Evolutionary conservation across 2,797 vertebrate species (phyloP).

Genomic region (Enteromius paludinosus): DNA sequence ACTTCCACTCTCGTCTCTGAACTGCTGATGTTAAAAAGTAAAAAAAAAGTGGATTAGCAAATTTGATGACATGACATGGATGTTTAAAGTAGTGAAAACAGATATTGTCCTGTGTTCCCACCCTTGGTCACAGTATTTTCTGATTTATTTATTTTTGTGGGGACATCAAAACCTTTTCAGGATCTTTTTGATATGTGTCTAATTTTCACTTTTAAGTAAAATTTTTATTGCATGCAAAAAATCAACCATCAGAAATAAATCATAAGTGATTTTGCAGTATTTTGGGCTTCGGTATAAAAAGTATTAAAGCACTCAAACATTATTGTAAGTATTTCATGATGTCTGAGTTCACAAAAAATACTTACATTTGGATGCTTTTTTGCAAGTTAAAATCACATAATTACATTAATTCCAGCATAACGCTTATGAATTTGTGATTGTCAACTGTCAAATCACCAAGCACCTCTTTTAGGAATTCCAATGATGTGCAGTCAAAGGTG

Average conservation of each 20-base stretch:
- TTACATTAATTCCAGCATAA: background rate
- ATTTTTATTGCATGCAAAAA: background rate
- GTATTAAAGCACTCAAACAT: too few relatives aligned
- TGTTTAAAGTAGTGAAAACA: slow-evolving; percentile 42
- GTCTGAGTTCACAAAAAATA: background rate
- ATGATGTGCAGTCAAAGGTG: background rate
- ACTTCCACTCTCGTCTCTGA: slow-evolving; percentile 21
- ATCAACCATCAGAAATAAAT: background rate
- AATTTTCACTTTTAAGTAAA: background rate
- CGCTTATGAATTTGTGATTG: background rate
- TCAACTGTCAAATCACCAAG: background rate
- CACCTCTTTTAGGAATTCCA: background rate
- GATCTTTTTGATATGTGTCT: background rate
- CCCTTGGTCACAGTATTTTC: background rate
- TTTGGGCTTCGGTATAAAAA: background rate
- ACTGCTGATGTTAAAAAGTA: slow-evolving; percentile 34
- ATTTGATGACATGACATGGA: slow-evolving; percentile 39
- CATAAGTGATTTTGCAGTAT: background rate
- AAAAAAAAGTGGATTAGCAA: slow-evolving; percentile 27
- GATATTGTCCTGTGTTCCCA: background rate
- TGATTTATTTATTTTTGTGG: background rate
- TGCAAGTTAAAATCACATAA: background rate
- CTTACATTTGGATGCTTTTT: background rate
- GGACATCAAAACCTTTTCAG: background rate
- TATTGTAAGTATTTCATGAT: too few relatives aligned